Conservation (phyloP, 2,888 invertebrate genomes). For the Pteria penguin region DNA sequence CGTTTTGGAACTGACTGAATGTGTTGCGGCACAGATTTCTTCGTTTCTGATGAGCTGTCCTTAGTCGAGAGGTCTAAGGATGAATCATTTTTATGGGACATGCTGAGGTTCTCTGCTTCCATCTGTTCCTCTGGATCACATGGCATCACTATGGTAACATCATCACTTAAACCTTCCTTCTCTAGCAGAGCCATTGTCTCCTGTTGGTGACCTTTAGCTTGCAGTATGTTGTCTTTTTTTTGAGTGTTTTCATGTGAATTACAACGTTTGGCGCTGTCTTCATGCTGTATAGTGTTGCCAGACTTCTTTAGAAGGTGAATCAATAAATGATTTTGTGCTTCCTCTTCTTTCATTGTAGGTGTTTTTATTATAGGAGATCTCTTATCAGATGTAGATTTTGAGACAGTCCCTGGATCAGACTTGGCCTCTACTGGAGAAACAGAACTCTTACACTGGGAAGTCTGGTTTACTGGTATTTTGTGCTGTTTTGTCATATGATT, state of each 20-base stretch:
- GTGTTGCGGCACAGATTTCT: neutral
- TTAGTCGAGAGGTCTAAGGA: neutral
- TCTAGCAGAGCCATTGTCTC: conserved; percentile 61
- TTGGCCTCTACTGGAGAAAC: neutral
- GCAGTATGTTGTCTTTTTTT: no score
- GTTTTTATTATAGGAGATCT: neutral
- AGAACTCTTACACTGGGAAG: no score
- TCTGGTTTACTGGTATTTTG: no score
- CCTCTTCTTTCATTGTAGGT: no score
- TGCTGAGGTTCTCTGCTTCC: neutral
- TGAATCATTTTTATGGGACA: neutral
- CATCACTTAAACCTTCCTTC: conserved; percentile 67
- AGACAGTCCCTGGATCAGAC: neutral
- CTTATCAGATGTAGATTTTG: neutral
- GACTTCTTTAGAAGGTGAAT: conserved; percentile 27
- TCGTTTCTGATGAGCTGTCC: neutral
- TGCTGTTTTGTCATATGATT: no score
- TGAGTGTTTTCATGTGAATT: no score
- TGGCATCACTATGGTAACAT: conserved; percentile 75
- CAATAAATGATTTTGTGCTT: no score
- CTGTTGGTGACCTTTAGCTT: no score
- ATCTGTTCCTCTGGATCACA: conserved; percentile 40
- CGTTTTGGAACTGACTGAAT: conserved; percentile 68
- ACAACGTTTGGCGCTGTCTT: no score
- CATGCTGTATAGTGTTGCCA: no score